Evolutionary conservation across 2,113 vertebrate species (phyloP).

Genomic region (Thamnaconus septentrionalis): DNA sequence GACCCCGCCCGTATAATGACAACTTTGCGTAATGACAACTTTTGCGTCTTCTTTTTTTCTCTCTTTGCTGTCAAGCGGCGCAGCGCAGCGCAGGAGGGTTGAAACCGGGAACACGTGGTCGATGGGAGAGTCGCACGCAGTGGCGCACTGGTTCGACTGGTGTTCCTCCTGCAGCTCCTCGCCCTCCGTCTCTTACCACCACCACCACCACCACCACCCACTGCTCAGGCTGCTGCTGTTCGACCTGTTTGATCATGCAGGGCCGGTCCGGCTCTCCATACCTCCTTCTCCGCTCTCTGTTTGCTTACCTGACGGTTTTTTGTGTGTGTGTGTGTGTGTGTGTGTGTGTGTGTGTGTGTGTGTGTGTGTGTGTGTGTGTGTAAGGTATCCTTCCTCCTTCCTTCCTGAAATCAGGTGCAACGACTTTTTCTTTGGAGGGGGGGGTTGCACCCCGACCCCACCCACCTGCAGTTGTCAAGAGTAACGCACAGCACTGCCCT

Average conservation of each 20-base stretch:
- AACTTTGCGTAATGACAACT: constrained; percentile 46
- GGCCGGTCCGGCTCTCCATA: constrained; percentile 21
- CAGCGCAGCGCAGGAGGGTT: too few species aligned
- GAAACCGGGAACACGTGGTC: too few species aligned
- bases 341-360: not conserved
- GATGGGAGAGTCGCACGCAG: too few species aligned
- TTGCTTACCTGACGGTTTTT: not conserved
- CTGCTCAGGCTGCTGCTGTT: constrained; percentile 12
- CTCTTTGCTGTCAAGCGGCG: too few species aligned
- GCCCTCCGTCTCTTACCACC: not conserved
- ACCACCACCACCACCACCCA: not conserved
- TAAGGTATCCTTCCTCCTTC: not conserved
- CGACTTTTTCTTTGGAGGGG: constrained; percentile 64
- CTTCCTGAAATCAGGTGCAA: constrained; percentile 44
- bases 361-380: constrained; percentile 1
- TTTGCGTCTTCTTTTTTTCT: not conserved
- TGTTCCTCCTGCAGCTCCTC: not conserved
- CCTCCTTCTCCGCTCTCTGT: constrained; percentile 29
- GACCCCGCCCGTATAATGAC: constrained; percentile 39
- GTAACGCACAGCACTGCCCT: constrained; percentile 6
- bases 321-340: not conserved
- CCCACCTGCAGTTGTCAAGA: constrained; percentile 7
- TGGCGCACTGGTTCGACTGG: constrained; percentile 2
- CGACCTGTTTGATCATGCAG: constrained; percentile 57
- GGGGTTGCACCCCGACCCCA: constrained; percentile 29